Percentiles rank a stretch among this genome's conserved stretches.
These are phyloP conservation scores for Lontra canadensis DNA, from an alignment of 2,113 vertebrate species.

Conservation along the genomic window DNA sequence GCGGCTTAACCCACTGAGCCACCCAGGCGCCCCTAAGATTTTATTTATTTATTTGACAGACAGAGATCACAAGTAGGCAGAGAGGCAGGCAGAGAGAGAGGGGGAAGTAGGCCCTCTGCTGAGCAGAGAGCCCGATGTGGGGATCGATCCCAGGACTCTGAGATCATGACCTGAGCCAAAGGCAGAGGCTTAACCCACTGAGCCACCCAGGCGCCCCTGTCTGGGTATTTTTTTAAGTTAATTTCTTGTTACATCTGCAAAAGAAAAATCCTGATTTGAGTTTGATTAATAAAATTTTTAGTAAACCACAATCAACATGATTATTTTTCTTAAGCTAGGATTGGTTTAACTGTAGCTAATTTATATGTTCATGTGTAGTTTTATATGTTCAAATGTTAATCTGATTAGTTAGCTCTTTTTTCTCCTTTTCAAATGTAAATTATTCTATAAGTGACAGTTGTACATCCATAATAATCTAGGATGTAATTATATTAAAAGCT, in stretches of 20 bases:
- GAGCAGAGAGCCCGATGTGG: no score
- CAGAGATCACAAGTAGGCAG: no score
- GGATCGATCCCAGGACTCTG: no score
- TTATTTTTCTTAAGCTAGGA: background rate
- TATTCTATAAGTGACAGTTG: background rate
- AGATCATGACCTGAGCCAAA: no score
- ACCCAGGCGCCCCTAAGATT: background rate
- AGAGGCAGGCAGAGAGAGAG: no score
- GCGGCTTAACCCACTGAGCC: no score
- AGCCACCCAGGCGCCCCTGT: background rate
- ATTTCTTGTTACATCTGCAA: background rate
- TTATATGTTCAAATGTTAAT: slow-evolving; percentile 13
- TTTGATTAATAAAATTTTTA: slow-evolving; percentile 19
- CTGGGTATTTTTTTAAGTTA: background rate
- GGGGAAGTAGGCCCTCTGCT: no score
- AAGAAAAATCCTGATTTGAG: slow-evolving; percentile 10
- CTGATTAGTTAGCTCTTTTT: slow-evolving; percentile 21
- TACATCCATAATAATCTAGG: background rate
- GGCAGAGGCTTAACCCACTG: no score
- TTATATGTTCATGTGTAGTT: background rate
- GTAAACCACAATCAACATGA: background rate
- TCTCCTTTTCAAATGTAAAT: slow-evolving; percentile 33
- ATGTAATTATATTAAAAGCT: background rate
- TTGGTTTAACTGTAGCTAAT: background rate
- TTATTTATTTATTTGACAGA: no score